Evolutionary conservation across 2,113 vertebrate genomes (phyloP).

Genomic region (Misgurnus mizolepis): DNA sequence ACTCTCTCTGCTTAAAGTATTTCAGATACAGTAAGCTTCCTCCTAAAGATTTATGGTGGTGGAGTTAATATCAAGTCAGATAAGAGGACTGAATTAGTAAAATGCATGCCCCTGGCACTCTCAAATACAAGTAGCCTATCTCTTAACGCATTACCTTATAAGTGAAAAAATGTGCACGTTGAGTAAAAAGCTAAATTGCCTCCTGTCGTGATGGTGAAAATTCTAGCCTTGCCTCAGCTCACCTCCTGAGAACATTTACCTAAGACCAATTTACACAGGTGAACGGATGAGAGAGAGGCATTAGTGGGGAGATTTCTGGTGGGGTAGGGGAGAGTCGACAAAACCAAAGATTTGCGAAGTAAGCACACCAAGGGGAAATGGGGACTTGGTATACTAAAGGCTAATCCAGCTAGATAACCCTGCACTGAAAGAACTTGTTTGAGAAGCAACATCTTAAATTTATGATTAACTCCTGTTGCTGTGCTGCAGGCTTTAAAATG

Average conservation of each 20-base stretch:
- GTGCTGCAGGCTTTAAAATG: not conserved
- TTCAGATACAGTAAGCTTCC: not conserved
- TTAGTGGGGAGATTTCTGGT: not conserved
- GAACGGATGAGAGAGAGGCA: not conserved
- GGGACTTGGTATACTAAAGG: constrained; percentile 10
- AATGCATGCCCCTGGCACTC: not conserved
- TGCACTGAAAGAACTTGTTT: constrained; percentile 1
- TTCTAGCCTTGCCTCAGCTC: not conserved
- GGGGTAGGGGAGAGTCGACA: not conserved
- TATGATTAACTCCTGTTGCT: constrained; percentile 1
- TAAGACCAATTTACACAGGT: constrained; percentile 9
- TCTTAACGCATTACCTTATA: not conserved
- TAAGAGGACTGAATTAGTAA: constrained; percentile 4
- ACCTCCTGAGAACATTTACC: not conserved
- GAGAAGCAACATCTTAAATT: constrained; percentile 26
- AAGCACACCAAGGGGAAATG: constrained; percentile 14
- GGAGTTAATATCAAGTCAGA: not conserved
- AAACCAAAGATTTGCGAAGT: constrained; percentile 13
- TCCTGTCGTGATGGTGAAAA: not conserved
- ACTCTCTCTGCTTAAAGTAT: not conserved
- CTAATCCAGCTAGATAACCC: constrained; percentile 31
- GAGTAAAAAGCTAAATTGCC: constrained; percentile 29
- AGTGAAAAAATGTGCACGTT: not conserved
- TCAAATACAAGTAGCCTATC: not conserved
- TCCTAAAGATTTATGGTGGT: not conserved